Conservation (phyloP, 1,140 invertebrate genomes). For the Periplaneta americana region DNA sequence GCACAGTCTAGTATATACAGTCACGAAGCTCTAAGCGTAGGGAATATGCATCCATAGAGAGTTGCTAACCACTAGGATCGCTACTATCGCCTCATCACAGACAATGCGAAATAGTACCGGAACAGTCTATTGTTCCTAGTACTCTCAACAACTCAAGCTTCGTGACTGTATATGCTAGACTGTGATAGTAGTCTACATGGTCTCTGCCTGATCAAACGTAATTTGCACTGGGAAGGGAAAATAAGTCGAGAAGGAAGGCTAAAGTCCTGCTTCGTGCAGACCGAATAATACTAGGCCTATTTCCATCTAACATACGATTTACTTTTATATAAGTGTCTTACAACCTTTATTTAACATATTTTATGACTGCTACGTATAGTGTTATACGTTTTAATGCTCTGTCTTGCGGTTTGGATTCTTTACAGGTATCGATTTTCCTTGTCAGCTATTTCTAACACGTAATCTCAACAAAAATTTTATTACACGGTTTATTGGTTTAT, state of each 20-base stretch:
- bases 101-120: no score
- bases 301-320: not conserved
- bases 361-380: not conserved
- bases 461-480: not conserved
- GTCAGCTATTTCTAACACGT: not conserved
- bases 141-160: no score
- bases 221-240: no score
- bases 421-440: not conserved
- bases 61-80: no score
- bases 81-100: no score
- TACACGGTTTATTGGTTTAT: not conserved
- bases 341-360: not conserved
- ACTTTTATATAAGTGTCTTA: not conserved
- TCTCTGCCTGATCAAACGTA: no score
- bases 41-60: no score
- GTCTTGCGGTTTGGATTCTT: not conserved
- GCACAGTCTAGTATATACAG: no score
- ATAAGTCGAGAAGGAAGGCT: not conserved
- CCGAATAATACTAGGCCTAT: not conserved
- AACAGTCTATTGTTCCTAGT: no score
- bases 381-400: not conserved
- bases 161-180: no score
- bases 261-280: not conserved
- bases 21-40: no score
- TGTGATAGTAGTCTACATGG: no score